These are phyloP conservation scores for Porites divaricata DNA, from an alignment of 92 coral and sea anemone genomes.

Conservation along the genomic window DNA sequence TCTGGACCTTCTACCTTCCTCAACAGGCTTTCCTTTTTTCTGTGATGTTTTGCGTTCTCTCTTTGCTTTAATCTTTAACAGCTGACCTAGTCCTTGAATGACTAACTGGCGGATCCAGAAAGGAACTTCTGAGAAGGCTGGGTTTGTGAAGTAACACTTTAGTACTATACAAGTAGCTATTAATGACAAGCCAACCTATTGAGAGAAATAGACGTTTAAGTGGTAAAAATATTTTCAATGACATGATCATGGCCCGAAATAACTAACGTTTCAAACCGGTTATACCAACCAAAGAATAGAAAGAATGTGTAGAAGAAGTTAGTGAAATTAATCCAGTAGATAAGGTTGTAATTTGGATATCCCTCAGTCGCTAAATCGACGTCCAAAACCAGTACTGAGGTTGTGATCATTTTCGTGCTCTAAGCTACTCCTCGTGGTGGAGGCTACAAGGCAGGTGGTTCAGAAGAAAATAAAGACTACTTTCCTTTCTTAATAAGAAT, in stretches of 20 bases:
- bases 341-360: no score
- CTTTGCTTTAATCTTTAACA: constrained; percentile 60
- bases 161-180: constrained; percentile 88
- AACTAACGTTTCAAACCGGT: background rate
- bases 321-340: no score
- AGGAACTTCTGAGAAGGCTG: constrained; percentile 84
- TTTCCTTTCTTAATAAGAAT: background rate
- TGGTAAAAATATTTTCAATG: background rate
- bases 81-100: constrained; percentile 71
- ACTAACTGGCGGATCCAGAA: constrained; percentile 83
- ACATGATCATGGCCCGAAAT: background rate
- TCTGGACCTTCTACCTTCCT: constrained; percentile 25
- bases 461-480: no score
- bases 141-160: constrained; percentile 84
- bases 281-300: no score
- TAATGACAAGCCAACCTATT: constrained; percentile 87
- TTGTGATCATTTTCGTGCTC: no score
- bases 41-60: constrained; percentile 38
- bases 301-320: no score
- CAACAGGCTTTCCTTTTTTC: constrained; percentile 27
- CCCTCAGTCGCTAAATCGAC: no score
- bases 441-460: no score
- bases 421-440: no score
- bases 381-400: no score
- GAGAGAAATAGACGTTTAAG: background rate